Conservation (phyloP, 2,113 vertebrate genomes). For the Upupa epops region DNA sequence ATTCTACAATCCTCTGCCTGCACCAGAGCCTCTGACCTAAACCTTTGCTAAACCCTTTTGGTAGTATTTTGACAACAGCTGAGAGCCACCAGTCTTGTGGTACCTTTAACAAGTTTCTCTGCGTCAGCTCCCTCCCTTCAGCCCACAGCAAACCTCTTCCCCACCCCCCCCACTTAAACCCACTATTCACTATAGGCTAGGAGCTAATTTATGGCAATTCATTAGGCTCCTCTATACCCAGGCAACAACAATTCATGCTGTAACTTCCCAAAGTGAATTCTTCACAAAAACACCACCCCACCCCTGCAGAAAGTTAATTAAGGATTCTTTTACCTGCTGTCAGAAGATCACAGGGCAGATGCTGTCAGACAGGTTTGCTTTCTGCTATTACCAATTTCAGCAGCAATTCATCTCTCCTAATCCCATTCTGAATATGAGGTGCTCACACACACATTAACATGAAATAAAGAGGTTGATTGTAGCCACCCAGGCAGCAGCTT, state of each 20-base stretch:
- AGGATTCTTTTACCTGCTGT: conserved; percentile 3
- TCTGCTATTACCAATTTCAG: conserved; percentile 46
- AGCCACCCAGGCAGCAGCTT: not conserved
- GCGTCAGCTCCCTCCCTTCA: not conserved
- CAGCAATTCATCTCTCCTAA: conserved; percentile 24
- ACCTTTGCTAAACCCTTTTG: not conserved
- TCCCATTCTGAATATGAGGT: not conserved
- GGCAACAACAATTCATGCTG: not conserved
- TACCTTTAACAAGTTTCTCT: not conserved
- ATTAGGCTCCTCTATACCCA: not conserved
- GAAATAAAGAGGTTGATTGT: not conserved
- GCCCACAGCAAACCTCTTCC: not conserved
- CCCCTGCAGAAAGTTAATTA: conserved; percentile 51
- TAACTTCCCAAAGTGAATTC: not conserved
- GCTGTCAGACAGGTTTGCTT: conserved; percentile 44
- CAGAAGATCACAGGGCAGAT: conserved; percentile 40
- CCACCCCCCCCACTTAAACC: not conserved
- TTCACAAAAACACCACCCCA: not conserved
- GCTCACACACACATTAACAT: not conserved
- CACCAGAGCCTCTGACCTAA: not conserved
- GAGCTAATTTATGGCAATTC: conserved; percentile 22
- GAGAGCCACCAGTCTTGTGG: not conserved
- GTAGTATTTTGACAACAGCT: not conserved
- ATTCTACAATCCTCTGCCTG: not conserved
- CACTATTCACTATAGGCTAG: not conserved